Conservation (phyloP, 2,797 vertebrate genomes). For the Neosalanx taihuensis region DNA sequence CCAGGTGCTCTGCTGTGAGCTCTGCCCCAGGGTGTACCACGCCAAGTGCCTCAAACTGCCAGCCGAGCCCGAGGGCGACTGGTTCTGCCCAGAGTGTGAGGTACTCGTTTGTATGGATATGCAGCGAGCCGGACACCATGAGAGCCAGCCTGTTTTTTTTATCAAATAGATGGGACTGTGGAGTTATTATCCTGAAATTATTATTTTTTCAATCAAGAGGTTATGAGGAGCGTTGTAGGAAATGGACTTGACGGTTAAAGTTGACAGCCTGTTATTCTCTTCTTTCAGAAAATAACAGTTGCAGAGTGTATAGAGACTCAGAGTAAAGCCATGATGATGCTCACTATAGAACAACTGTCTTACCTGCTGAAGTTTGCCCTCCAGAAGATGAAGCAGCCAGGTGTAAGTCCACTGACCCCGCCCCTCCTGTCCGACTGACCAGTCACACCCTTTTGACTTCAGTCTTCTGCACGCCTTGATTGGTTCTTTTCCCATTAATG, state of each 20-base stretch:
- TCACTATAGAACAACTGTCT: conserved; percentile 94
- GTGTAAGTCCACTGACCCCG: conserved; percentile 80
- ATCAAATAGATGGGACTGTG: not conserved
- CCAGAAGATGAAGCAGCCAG: conserved; percentile 99
- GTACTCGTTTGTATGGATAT: conserved; percentile 63
- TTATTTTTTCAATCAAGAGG: not conserved
- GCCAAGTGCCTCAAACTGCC: conserved; percentile 98
- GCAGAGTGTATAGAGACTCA: conserved; percentile 99
- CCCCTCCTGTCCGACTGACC: conserved; percentile 17
- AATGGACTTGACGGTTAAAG: not conserved
- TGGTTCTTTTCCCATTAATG: not conserved
- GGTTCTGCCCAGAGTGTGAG: conserved; percentile 98
- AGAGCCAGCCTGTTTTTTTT: conserved; percentile 3
- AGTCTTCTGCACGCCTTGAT: not conserved
- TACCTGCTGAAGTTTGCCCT: conserved; percentile 99
- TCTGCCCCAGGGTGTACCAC: conserved; percentile 93
- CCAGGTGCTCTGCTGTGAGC: conserved; percentile 99
- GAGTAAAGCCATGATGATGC: conserved; percentile 99
- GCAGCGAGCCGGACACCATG: conserved; percentile 6
- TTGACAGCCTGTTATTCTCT: conserved; percentile 44
- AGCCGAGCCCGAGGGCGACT: conserved; percentile 91
- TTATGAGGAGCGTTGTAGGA: not conserved
- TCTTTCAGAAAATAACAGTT: conserved; percentile 95
- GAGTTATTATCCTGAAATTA: too few relatives aligned
- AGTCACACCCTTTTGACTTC: not conserved